Percentiles rank a stretch among this genome's conserved stretches.
Evolutionary conservation across 2,113 vertebrate genomes (phyloP).

Genomic region (Zosterops borbonicus): DNA sequence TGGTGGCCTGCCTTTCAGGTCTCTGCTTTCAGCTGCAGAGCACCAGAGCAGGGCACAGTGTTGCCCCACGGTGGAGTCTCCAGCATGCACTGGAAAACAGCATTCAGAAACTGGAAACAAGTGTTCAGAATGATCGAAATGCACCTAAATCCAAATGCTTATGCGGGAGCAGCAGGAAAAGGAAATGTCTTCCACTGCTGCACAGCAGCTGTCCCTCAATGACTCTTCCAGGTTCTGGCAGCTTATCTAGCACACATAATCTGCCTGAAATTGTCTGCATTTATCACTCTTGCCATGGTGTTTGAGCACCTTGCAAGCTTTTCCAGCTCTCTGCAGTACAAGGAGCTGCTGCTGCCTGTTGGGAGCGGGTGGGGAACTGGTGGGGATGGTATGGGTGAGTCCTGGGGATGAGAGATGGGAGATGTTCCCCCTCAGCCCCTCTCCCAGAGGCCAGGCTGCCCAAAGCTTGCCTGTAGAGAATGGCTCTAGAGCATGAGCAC

Average conservation of each 20-base stretch:
- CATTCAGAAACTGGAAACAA: neutral
- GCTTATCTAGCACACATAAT: neutral
- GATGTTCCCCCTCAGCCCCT: neutral
- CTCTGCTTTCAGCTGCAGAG: neutral
- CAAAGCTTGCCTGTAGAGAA: fast-evolving
- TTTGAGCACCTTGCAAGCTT: neutral
- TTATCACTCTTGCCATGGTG: neutral
- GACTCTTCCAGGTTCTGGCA: neutral
- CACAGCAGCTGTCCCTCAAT: neutral
- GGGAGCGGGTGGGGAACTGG: neutral
- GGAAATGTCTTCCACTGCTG: neutral
- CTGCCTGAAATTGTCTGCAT: neutral
- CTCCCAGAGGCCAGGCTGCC: neutral
- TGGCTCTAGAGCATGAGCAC: neutral
- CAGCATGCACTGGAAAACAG: neutral
- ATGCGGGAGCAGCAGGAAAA: fast-evolving
- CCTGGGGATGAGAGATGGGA: neutral
- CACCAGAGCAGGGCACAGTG: neutral
- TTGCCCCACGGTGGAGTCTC: neutral
- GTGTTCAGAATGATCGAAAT: neutral
- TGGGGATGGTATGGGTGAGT: fast-evolving
- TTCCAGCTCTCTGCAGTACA: neutral
- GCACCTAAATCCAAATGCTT: neutral
- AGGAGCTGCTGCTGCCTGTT: neutral
- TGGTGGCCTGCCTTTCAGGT: neutral